These are phyloP conservation scores for Brenthis ino DNA, from an alignment of 2,888 invertebrate genomes.

Conservation along the genomic window DNA sequence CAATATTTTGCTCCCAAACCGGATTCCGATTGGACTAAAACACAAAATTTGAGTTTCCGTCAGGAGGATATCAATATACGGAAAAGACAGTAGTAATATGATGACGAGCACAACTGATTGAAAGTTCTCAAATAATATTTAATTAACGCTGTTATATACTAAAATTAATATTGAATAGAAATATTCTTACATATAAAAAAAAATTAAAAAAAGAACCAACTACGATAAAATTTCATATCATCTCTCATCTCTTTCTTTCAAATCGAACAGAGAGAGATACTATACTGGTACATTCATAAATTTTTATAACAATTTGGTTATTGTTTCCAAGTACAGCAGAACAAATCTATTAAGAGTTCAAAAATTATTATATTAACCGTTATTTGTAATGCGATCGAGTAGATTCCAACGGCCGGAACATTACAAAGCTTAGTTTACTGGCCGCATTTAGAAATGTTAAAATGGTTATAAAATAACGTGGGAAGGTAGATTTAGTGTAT, in stretches of 20 bases:
- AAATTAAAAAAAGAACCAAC: too few species aligned
- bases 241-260: not conserved
- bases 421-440: slow-evolving; percentile 44
- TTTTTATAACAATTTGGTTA: slow-evolving; percentile 24
- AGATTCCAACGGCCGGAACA: slow-evolving; percentile 42
- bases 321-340: slow-evolving; percentile 26
- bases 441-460: slow-evolving; percentile 43
- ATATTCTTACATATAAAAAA: too few species aligned
- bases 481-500: slow-evolving; percentile 36
- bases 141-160: too few species aligned
- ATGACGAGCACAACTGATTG: too few species aligned
- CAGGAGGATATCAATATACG: too few species aligned
- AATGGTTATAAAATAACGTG: slow-evolving; percentile 43
- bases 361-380: slow-evolving; percentile 37
- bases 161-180: too few species aligned
- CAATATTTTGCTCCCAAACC: too few species aligned
- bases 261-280: slow-evolving; percentile 6
- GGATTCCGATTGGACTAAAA: too few species aligned
- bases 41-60: too few species aligned
- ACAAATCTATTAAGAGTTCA: slow-evolving; percentile 32
- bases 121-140: too few species aligned
- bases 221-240: slow-evolving; percentile 7
- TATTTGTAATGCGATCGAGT: slow-evolving; percentile 37
- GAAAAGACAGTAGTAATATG: too few species aligned
- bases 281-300: slow-evolving; percentile 4